Evolutionary conservation across 2,113 vertebrate genomes (phyloP), one percentile per base, ranked within the genome.

Genomic region (Strigops habroptila): DNA sequence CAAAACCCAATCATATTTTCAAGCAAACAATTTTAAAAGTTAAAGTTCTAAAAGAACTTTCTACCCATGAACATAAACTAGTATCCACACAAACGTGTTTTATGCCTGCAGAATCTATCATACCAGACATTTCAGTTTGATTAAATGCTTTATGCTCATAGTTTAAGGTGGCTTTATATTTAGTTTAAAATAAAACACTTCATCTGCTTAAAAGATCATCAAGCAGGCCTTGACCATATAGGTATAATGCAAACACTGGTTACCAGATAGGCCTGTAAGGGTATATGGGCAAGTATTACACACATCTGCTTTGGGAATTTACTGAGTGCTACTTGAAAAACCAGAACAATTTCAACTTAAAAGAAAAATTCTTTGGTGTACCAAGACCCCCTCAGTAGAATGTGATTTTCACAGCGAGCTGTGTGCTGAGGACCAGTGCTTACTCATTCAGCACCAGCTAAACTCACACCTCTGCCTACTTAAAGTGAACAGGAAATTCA

Each of bases 171-270:
- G 62, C 15, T 94, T 82, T 59, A 43, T 51, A 79, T 79, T 91
- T 82, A 46, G 74, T 82, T 91, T 53, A 57, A 92, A 91, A 95
- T 52, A 92, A 91, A 92, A 31, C 1, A 15, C 15, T 60, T 88
- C 52, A 60, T 91, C 53, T 76, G 64, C 74, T 83, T 78, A 43
- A 68, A 88, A 91, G 57, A 87, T 68, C 73, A 92, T 85, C 76
- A 82, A 46, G 64, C 10, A 89, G 91, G 55, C 65, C 77, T 82
- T 76, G 65, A 93, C 65, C 49, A 30, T 14, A 52, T 25, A 75
- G 62, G 30, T 44, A 12, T 62, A 60, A 71, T 62, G 83, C 62
- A 89, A 89, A 88, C 39, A 16, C 48, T 69, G 52, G 48, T 27
- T 86, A 55, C 39, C 82, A 88, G 76, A 65, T 1, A 46, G 39